Evolutionary conservation across 1,140 invertebrate genomes (phyloP).

Genomic region (Rhagoletis zephyria): DNA sequence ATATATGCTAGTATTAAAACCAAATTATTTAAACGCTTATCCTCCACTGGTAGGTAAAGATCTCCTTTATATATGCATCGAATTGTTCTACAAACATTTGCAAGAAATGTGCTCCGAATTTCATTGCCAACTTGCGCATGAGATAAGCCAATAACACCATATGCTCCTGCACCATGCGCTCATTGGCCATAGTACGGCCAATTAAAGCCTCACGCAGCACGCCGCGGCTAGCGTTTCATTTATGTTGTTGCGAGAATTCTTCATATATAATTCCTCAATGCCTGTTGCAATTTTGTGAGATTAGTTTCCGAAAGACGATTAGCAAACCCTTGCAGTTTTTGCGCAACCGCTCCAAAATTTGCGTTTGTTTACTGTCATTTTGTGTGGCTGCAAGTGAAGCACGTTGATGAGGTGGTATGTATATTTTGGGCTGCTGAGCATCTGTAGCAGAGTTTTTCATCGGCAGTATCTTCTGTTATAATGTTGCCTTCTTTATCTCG

Average conservation of each 20-base stretch:
- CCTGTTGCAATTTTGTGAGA: slow-evolving; percentile 85
- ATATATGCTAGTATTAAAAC: slow-evolving; percentile 85
- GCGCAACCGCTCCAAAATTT: slow-evolving; percentile 79
- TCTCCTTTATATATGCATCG: slow-evolving; percentile 76
- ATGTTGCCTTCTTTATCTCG: slow-evolving; percentile 86
- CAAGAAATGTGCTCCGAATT: slow-evolving; percentile 80
- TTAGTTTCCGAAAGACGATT: slow-evolving; percentile 92
- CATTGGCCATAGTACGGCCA: slow-evolving; percentile 79
- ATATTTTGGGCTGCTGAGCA: slow-evolving; percentile 75
- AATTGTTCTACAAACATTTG: slow-evolving; percentile 74
- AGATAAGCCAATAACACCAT: slow-evolving; percentile 86
- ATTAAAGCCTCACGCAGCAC: slow-evolving; percentile 83
- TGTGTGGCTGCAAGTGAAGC: slow-evolving; percentile 69
- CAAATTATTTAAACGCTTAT: slow-evolving; percentile 91
- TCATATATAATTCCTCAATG: slow-evolving; percentile 83
- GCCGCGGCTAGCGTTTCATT: slow-evolving; percentile 82
- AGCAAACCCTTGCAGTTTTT: slow-evolving; percentile 89
- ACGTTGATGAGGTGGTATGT: slow-evolving; percentile 87
- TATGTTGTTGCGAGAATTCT: slow-evolving; percentile 86
- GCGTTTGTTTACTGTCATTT: slow-evolving; percentile 75
- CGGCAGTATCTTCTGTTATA: slow-evolving; percentile 72
- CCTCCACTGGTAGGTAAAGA: slow-evolving; percentile 76
- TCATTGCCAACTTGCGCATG: slow-evolving; percentile 93
- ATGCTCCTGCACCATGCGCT: slow-evolving; percentile 87
- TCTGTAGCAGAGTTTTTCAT: not conserved